Percentiles rank a stretch among this genome's conserved stretches.
Conservation (phyloP, 35 echinoderm and acorn worm genomes). For the Eucidaris tribuloides region DNA sequence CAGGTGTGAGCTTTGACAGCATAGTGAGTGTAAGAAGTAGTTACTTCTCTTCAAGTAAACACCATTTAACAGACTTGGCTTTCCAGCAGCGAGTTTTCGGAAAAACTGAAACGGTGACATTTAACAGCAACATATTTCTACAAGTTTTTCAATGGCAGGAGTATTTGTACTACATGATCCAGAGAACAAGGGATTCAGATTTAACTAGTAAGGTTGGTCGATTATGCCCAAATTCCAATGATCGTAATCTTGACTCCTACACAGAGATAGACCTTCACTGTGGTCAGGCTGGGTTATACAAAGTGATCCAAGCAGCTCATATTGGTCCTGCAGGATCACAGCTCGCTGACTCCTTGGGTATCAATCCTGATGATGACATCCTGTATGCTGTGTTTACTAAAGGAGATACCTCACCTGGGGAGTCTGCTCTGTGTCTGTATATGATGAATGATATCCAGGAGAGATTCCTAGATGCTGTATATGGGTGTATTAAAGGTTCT, state of each 20-base stretch:
- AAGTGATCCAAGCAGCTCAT: conserved; percentile 29
- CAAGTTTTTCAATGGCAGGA: neutral
- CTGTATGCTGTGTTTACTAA: conserved; percentile 30
- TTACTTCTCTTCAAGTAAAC: neutral
- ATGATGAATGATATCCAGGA: conserved; percentile 32
- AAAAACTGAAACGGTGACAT: neutral
- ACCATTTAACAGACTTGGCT: neutral
- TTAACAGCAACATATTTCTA: neutral
- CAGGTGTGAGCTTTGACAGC: neutral
- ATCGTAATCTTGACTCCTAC: neutral
- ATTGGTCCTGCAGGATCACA: conserved; percentile 34
- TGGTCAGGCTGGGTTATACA: conserved; percentile 8
- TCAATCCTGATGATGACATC: neutral
- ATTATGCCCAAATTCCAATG: neutral
- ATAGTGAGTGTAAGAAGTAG: too few relatives aligned
- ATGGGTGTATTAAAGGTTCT: neutral
- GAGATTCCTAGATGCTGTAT: conserved; percentile 2
- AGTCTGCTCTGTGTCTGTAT: conserved; percentile 40
- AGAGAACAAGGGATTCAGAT: neutral
- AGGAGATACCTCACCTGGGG: too few relatives aligned
- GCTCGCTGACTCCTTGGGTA: conserved; percentile 15
- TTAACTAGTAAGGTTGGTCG: too few relatives aligned
- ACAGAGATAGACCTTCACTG: conserved; percentile 50
- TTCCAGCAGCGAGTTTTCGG: neutral
- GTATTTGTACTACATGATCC: conserved; percentile 24